phyloP scores from a whole-genome alignment of 2,797 vertebrate species.

The Chaetophractus vellerosus region DNA sequence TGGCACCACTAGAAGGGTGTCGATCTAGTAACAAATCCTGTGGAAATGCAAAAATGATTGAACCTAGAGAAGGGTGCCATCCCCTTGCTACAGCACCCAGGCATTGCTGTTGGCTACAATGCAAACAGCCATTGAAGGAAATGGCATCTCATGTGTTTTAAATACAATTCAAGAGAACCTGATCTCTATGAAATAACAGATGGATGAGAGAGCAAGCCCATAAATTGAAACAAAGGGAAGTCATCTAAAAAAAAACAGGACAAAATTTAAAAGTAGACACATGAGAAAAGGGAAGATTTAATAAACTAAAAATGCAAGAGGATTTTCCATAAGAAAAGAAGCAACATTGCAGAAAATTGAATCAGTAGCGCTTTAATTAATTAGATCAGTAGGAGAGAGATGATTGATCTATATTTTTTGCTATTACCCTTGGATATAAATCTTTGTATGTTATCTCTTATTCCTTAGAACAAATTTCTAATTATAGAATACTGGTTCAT shows the following conservation, averaged over 20 bases:
- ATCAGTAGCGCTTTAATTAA: neutral
- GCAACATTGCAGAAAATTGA: neutral
- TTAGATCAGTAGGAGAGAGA: neutral
- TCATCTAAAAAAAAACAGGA: neutral
- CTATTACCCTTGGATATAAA: neutral
- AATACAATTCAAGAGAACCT: neutral
- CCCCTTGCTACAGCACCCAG: neutral
- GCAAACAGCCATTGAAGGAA: no score
- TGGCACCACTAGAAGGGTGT: neutral
- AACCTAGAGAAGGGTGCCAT: neutral
- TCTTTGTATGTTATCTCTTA: neutral
- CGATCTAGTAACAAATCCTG: no score
- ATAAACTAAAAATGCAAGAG: neutral
- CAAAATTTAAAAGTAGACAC: slow-evolving; percentile 21
- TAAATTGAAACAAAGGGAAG: neutral
- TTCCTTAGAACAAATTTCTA: slow-evolving; percentile 17
- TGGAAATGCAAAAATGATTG: neutral
- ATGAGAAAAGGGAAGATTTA: slow-evolving; percentile 16
- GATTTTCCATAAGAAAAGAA: slow-evolving; percentile 4
- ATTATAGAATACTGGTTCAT: neutral
- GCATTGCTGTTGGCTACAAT: neutral
- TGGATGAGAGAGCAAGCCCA: neutral
- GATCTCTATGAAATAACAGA: neutral
- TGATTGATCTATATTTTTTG: neutral
- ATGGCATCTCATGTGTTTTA: neutral